Evolutionary conservation across 2,797 vertebrate species (phyloP), one percentile per base, ranked within the genome.

Genomic region (Alosa sapidissima): DNA sequence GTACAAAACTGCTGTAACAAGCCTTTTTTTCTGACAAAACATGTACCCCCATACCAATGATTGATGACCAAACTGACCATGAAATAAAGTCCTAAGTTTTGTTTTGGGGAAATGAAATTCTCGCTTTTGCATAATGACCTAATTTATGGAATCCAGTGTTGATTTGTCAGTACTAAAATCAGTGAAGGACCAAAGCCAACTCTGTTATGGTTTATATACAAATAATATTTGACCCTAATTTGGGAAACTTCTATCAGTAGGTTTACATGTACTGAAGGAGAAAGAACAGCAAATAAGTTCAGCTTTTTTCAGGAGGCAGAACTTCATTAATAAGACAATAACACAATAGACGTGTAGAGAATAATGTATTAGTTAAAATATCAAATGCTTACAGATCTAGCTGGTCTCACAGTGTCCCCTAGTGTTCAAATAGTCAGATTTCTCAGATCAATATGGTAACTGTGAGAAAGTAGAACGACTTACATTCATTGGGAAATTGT

Each of bases 71-170:
- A 78, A 78, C 41, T 78, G 72, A 45, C 72, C 45, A 19, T 78
- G 41, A 78, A 78, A 78, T 78, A 78, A 78, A 78, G 41, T 78
- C 41, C 72, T 47, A 19, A 7, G 9, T 41, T 75, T 75, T 36
- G 33, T 36, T 75, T 75, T 75, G 33, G 33, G 68, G 72, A 78
- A 78, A 65, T 65, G 0, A 10, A 78, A 19, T 45, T 8, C 54
- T 55, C 19, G 21, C 54, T 55, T 55, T 41, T 41, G 41, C 2
- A 41, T 41, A 41, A 41, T 41, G 41, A 41, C 41, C 41, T 4
- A 0, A 54, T 54, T 54, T 54, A 11, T 54, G 16, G 52, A 54
- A 54, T 54, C 52, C 19, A 60, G 55, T 41, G 41, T 41, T 41
- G 41, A 41, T 41, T 41, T 41, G 41, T 41, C 41, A 41, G 41